These are phyloP conservation scores for Eilema caniola DNA, from an alignment of 2,888 invertebrate genomes.

Conservation along the genomic window DNA sequence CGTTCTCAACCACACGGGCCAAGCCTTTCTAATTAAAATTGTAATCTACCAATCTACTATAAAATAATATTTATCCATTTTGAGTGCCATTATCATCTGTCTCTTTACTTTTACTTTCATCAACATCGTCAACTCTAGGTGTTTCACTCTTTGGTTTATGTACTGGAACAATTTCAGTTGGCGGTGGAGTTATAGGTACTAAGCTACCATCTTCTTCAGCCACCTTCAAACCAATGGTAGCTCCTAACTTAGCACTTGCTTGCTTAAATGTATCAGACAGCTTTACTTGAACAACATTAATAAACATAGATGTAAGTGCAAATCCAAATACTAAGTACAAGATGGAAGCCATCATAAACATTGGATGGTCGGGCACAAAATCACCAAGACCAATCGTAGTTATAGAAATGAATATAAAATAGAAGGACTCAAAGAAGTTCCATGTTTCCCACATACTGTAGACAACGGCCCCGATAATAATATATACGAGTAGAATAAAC, in stretches of 20 bases:
- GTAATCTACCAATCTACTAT: conserved; percentile 23
- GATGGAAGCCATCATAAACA: conserved; percentile 96
- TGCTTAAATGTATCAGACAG: conserved; percentile 93
- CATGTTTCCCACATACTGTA: conserved; percentile 93
- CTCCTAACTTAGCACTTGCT: conserved; percentile 94
- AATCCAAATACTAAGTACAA: conserved; percentile 97
- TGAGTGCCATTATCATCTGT: conserved; percentile 64
- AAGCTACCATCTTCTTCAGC: conserved; percentile 89
- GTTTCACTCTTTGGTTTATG: conserved; percentile 66
- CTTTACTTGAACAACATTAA: conserved; percentile 97
- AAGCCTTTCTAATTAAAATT: conserved; percentile 18
- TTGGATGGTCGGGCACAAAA: conserved; percentile 95
- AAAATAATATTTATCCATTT: conserved; percentile 62
- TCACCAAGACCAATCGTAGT: conserved; percentile 99
- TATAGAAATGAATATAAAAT: conserved; percentile 98
- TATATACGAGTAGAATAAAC: conserved; percentile 93
- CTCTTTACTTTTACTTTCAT: conserved; percentile 65
- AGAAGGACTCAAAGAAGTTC: conserved; percentile 97
- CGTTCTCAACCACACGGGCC: conserved; percentile 13
- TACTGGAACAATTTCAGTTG: conserved; percentile 76
- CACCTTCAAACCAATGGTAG: conserved; percentile 93
- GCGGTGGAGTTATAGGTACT: conserved; percentile 77
- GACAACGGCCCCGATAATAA: conserved; percentile 94
- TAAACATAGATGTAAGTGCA: conserved; percentile 98
- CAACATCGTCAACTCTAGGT: conserved; percentile 42